phyloP scores from a whole-genome alignment of 2,888 invertebrate species.

The Eupeodes latifasciatus region DNA sequence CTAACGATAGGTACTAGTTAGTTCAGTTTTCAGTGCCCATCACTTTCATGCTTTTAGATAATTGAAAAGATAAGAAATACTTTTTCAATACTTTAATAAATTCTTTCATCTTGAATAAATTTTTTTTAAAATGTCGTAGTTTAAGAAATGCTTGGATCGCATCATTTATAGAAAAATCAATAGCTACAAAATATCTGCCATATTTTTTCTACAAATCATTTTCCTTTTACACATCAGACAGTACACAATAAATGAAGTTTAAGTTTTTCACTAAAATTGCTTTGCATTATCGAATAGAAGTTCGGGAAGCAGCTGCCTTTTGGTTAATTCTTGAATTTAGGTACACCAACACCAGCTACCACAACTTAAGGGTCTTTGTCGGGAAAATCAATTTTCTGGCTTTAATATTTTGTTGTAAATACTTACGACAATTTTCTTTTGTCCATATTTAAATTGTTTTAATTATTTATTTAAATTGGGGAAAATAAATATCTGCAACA shows the following conservation, averaged over 20 bases:
- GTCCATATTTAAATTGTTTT: constrained; percentile 80
- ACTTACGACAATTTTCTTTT: constrained; percentile 85
- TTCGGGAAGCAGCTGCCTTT: constrained; percentile 3
- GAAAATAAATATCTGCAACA: constrained; percentile 26
- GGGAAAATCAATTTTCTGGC: constrained; percentile 35
- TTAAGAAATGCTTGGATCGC: not conserved
- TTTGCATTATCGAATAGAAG: not conserved
- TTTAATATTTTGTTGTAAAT: constrained; percentile 43
- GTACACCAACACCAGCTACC: not conserved
- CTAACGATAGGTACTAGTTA: not conserved
- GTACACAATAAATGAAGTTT: not conserved
- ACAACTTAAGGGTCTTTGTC: not conserved
- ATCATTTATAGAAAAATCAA: constrained; percentile 31
- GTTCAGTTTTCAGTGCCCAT: not conserved
- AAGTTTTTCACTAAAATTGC: not conserved
- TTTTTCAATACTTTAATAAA: not conserved
- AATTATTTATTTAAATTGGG: not conserved
- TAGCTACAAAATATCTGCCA: not conserved
- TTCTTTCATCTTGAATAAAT: not conserved
- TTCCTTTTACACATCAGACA: not conserved
- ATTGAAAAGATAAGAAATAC: constrained; percentile 37
- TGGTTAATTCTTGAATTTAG: not conserved
- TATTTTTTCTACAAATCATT: not conserved
- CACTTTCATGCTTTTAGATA: not conserved
- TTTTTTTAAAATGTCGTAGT: not conserved